A percentile compares a stretch with the other conserved stretches of the same genome.
phyloP scores from a whole-genome alignment of 2,113 vertebrate genomes.

The Protobothrops mucrosquamatus region DNA sequence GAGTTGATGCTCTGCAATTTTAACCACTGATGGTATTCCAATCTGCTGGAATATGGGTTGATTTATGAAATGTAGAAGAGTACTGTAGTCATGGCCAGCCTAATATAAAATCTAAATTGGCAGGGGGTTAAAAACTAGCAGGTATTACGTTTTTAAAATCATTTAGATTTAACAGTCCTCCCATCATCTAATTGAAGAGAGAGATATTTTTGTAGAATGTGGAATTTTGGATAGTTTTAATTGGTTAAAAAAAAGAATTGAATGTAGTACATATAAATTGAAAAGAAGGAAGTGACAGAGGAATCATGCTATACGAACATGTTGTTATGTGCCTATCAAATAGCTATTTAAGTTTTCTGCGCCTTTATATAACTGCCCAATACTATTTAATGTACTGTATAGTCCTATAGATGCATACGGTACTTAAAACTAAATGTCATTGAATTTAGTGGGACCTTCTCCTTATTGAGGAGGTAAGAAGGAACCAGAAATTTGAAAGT shows the following conservation, averaged over 20 bases:
- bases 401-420: background rate
- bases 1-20: conserved; percentile 36
- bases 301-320: background rate
- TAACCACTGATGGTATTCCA: conserved; percentile 11
- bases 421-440: background rate
- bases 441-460: background rate
- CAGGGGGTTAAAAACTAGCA: conserved; percentile 8
- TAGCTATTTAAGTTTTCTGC: background rate
- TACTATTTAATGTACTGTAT: background rate
- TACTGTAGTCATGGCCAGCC: conserved; percentile 34
- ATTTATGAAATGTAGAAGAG: conserved; percentile 32
- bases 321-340: background rate
- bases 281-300: background rate
- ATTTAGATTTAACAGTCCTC: background rate
- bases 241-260: background rate
- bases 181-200: background rate
- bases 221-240: background rate
- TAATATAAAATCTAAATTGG: conserved; percentile 17
- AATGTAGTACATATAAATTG: background rate
- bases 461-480: background rate
- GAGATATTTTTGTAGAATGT: background rate
- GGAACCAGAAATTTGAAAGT: background rate
- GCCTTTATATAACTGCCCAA: background rate
- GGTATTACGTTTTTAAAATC: conserved; percentile 13
- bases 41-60: conserved; percentile 51